Conservation (phyloP, 2,888 invertebrate genomes). For the Aspidiotus destructor region DNA sequence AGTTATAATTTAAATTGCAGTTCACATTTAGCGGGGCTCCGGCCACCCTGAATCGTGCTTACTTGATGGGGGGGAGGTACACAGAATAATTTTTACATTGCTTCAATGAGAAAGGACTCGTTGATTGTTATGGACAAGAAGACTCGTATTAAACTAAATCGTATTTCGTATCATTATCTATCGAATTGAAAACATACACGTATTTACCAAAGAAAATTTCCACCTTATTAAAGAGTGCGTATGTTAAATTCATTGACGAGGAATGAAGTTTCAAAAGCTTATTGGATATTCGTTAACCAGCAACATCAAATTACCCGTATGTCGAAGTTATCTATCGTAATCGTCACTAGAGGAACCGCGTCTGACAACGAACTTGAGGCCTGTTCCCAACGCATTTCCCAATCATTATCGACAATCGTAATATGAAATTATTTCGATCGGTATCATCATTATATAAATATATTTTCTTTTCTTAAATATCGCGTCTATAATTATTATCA, state of each 20-base stretch:
- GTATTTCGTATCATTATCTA: background rate
- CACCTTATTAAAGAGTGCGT: background rate
- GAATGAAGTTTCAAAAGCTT: background rate
- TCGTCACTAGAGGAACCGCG: background rate
- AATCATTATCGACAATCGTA: slow-evolving; percentile 8
- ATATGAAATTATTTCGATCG: slow-evolving; percentile 10
- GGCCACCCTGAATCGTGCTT: too few species aligned
- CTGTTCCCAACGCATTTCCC: background rate
- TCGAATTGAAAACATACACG: background rate
- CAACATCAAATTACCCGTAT: background rate
- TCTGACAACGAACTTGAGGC: background rate
- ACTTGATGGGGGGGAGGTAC: too few species aligned
- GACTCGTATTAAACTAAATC: too few species aligned
- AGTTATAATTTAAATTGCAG: too few species aligned
- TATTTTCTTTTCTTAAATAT: slow-evolving; percentile 7
- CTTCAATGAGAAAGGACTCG: too few species aligned
- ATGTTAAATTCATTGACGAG: too few species aligned
- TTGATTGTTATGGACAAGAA: too few species aligned
- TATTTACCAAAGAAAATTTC: background rate
- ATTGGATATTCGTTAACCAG: background rate
- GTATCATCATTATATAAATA: background rate
- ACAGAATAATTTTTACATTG: too few species aligned
- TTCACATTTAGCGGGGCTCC: too few species aligned
- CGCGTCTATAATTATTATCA: slow-evolving; percentile 6
- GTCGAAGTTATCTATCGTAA: background rate